phyloP scores from a whole-genome alignment of 2,113 vertebrate species.

The Aramus guarauna region DNA sequence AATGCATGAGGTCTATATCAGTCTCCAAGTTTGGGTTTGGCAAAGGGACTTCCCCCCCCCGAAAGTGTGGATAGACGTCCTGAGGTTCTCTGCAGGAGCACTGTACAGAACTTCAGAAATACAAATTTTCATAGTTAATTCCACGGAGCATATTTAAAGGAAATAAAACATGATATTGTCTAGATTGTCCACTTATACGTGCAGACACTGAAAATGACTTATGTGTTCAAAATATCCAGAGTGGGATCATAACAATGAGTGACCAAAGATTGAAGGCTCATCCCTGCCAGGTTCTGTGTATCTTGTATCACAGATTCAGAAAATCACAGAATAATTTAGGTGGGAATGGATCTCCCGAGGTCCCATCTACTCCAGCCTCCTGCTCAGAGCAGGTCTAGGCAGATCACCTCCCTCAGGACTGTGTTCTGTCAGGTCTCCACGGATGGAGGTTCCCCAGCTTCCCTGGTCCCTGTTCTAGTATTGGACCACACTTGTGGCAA shows the following conservation, averaged over 20 bases:
- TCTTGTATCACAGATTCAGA: not conserved
- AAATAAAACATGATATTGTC: not conserved
- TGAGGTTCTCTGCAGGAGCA: not conserved
- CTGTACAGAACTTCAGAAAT: not conserved
- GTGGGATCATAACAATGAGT: not conserved
- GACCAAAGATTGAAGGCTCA: not conserved
- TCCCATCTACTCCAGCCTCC: not conserved
- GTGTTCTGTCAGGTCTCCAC: not conserved
- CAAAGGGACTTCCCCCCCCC: too few species aligned
- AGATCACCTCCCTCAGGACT: not conserved
- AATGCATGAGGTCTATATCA: not conserved
- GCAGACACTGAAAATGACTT: not conserved
- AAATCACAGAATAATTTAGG: not conserved
- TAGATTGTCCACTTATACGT: not conserved
- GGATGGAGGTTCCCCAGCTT: not conserved
- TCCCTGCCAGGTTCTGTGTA: not conserved
- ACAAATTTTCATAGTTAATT: not conserved
- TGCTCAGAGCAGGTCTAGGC: not conserved
- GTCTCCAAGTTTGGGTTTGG: not conserved
- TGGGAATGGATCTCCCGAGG: not conserved
- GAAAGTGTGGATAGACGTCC: not conserved
- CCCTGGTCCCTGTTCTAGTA: not conserved
- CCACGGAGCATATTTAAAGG: not conserved
- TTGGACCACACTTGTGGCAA: not conserved
- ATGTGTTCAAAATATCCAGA: not conserved